A percentile compares a stretch with the other conserved stretches of the same genome.
Evolutionary conservation across 2,113 vertebrate species (phyloP).

Genomic region (Oncorhynchus keta): DNA sequence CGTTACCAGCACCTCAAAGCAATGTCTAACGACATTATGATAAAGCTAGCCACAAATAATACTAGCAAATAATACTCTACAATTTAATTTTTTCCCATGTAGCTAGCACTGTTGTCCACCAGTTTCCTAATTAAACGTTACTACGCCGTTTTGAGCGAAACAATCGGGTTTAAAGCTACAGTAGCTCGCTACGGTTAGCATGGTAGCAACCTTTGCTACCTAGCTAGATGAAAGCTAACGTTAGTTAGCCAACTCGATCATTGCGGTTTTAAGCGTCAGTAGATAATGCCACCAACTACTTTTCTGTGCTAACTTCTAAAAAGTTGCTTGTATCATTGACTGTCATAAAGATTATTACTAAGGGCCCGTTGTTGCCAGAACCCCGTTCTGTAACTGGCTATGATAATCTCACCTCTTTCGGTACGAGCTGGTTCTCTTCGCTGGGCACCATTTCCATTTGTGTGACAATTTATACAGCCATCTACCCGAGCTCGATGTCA

Average conservation of each 20-base stretch:
- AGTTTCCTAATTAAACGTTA: no score
- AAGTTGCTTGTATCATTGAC: neutral
- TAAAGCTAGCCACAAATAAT: no score
- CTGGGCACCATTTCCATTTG: constrained; percentile 92
- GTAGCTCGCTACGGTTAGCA: no score
- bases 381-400: constrained; percentile 10
- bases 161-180: no score
- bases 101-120: no score
- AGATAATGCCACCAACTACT: constrained; percentile 42
- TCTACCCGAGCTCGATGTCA: constrained; percentile 70
- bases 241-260: neutral
- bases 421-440: constrained; percentile 93
- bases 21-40: no score
- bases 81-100: no score
- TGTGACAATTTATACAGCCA: constrained; percentile 68
- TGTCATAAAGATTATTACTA: constrained; percentile 12
- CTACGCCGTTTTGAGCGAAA: no score
- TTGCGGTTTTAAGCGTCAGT: neutral
- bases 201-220: constrained; percentile 35
- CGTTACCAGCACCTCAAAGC: no score
- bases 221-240: constrained; percentile 30
- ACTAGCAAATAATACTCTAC: no score
- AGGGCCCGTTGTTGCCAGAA: neutral
- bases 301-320: constrained; percentile 45
- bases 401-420: constrained; percentile 86